phyloP scores from a whole-genome alignment of 2,888 invertebrate genomes.

The Brachycybe producta region DNA sequence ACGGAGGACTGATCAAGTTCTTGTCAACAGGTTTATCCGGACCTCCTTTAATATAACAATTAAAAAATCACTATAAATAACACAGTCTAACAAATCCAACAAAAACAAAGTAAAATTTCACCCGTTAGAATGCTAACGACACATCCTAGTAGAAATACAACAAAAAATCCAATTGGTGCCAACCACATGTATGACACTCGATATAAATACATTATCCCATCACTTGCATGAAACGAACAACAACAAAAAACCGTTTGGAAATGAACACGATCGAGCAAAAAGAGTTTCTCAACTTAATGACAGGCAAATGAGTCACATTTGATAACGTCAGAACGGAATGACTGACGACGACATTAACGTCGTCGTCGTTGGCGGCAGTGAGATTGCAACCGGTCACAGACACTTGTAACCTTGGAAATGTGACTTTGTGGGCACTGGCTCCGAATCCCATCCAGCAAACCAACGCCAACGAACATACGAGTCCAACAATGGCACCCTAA shows the following conservation, averaged over 20 bases:
- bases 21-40: not conserved
- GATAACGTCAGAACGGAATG: too few relatives aligned
- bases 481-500: conserved; percentile 55
- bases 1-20: conserved; percentile 6
- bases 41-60: conserved; percentile 1
- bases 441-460: conserved; percentile 78
- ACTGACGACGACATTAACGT: conserved; percentile 22
- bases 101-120: conserved; percentile 5
- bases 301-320: too few relatives aligned
- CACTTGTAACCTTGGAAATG: conserved; percentile 30
- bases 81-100: too few relatives aligned
- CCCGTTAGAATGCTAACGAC: conserved; percentile 17
- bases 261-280: too few relatives aligned
- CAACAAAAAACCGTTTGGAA: too few relatives aligned
- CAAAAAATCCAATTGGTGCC: conserved; percentile 33
- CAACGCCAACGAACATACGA: conserved; percentile 49
- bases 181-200: conserved; percentile 41
- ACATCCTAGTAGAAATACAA: conserved; percentile 27
- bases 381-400: conserved; percentile 29
- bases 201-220: conserved; percentile 29
- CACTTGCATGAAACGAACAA: too few relatives aligned
- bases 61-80: not conserved
- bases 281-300: too few relatives aligned
- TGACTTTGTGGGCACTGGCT: conserved; percentile 49
- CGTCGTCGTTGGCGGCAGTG: conserved; percentile 21